A percentile compares a stretch with the other conserved stretches of the same genome.
phyloP scores from a whole-genome alignment of 2,113 vertebrate genomes.

The Campylomormyrus numenius region DNA sequence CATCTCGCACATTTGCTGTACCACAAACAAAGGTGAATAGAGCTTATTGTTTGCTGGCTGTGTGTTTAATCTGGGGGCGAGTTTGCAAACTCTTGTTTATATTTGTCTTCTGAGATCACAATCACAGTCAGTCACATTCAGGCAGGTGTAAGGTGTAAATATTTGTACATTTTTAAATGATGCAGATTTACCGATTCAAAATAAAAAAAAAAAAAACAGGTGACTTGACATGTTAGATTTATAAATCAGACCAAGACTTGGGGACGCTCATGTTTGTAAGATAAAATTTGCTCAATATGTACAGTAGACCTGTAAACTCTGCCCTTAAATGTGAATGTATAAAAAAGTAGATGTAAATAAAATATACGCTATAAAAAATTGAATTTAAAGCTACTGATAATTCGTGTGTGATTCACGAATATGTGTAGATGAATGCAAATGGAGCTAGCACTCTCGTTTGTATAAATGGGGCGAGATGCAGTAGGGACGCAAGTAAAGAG shows the following conservation, averaged over 20 bases:
- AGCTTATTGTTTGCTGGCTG: background rate
- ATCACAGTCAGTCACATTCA: background rate
- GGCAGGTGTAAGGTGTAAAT: background rate
- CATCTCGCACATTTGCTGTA: background rate
- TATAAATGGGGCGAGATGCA: background rate
- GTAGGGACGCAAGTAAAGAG: background rate
- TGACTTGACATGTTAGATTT: background rate
- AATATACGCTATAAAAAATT: background rate
- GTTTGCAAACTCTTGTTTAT: background rate
- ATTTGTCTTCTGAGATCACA: background rate
- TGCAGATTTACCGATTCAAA: background rate
- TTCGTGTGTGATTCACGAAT: background rate
- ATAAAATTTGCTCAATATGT: background rate
- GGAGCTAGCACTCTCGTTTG: background rate
- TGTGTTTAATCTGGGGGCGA: background rate
- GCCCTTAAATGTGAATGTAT: background rate
- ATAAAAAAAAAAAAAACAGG: background rate
- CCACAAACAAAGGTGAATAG: background rate
- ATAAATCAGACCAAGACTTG: background rate
- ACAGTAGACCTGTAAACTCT: background rate
- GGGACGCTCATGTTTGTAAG: background rate
- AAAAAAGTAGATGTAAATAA: background rate
- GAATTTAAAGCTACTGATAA: background rate
- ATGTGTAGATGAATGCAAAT: background rate
- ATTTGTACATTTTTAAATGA: background rate